A percentile compares a stretch with the other conserved stretches of the same genome.
Conservation (phyloP, 1,140 invertebrate species). For the Eriosoma lanigerum region DNA sequence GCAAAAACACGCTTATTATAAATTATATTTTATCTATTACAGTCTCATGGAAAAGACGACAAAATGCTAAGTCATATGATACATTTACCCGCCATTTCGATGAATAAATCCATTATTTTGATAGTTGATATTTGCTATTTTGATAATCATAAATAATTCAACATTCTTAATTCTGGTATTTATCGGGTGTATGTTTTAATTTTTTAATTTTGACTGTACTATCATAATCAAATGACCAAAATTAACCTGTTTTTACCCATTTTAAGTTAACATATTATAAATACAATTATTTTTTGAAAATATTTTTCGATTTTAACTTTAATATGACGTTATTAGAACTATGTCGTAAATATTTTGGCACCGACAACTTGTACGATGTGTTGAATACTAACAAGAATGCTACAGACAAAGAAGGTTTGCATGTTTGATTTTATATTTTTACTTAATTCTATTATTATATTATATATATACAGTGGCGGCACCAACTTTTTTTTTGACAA, state of each 20-base stretch:
- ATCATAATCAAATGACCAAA: no score
- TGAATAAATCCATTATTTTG: neutral
- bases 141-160: neutral
- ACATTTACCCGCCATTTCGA: constrained; percentile 25
- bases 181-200: neutral
- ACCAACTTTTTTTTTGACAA: no score
- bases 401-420: constrained; percentile 70
- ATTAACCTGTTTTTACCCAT: no score
- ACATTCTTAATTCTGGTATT: neutral
- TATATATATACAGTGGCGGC: no score
- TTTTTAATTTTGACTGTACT: neutral
- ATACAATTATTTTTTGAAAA: neutral
- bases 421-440: neutral
- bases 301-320: constrained; percentile 3
- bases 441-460: no score
- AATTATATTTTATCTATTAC: no score
- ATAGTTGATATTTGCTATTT: neutral
- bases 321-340: constrained; percentile 66
- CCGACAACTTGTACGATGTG: constrained; percentile 75
- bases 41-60: neutral
- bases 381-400: constrained; percentile 68
- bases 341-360: constrained; percentile 74
- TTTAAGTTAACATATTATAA: no score
- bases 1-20: no score
- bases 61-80: neutral